Evolutionary conservation across 2,797 vertebrate genomes (phyloP), one percentile per base, ranked within the genome.

Genomic region (Hoplostethus mediterraneus): DNA sequence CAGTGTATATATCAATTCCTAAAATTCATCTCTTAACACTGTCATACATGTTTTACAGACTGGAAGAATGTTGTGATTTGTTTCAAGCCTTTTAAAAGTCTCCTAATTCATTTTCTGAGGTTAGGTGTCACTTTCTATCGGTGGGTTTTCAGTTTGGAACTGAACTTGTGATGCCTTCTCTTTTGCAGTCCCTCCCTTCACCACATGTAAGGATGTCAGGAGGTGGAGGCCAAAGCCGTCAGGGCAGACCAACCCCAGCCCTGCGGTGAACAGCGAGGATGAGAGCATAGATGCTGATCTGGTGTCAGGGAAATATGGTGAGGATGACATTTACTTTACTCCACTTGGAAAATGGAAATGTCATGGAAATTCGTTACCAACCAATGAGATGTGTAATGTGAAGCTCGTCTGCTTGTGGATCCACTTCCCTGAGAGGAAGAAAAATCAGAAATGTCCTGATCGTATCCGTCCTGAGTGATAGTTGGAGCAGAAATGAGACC

Each of bases 161-260:
- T 58, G 11, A 58, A 17, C 1, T 38, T 5, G 4, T 38, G 7
- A 8, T 28, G 5, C 14, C 21, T 14, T 47, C 47, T 51, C 6
- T 17, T 31, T 14, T 31, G 0, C 79, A 99, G 98, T 95, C 2
- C 98, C 98, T 67, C 98, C 97, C 0, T 97, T 94, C 92, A 99
- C 97, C 87, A 99, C 98, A 0, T 96, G 90, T 72, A 99, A 99
- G 87, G 95, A 97, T n/a, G 89, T 88, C 67, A 94, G 98, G 90
- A 95, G 91, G 63, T 98, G 97, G 97, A 96, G 90, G 60, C 97
- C 96, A 0, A 96, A 94, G 66, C 95, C 96, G 0, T 60, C 57
- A 0, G 25, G 14, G 0, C 86, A 71, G 55, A 71, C 44, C 0
- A 5, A 91, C 92, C 65, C 83, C 80, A 10, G 0, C 72, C 36